Evolutionary conservation across 2,888 invertebrate species (phyloP).

Genomic region (Epinotia demarniana): DNA sequence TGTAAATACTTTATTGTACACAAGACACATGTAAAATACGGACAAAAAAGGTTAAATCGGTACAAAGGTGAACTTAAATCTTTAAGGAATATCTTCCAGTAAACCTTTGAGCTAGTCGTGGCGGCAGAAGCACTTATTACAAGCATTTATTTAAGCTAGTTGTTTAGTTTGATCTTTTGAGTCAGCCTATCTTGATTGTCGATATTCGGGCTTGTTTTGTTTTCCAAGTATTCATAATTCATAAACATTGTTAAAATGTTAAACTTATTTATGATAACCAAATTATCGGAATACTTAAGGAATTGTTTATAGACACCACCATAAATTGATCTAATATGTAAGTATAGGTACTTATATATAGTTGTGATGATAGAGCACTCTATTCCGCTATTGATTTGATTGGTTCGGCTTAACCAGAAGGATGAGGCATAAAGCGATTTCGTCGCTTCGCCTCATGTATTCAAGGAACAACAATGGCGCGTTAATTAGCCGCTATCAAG

Average conservation of each 20-base stretch:
- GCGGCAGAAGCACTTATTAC: not conserved
- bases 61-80: no score
- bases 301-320: not conserved
- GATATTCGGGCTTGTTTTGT: no score
- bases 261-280: not conserved
- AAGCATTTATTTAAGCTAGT: not conserved
- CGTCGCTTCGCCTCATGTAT: conserved; percentile 27
- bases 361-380: not conserved
- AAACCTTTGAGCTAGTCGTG: no score
- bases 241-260: not conserved
- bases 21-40: no score
- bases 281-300: not conserved
- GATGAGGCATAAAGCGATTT: conserved; percentile 24
- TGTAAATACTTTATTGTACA: no score
- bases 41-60: no score
- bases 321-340: not conserved
- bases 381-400: conserved; percentile 19
- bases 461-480: conserved; percentile 47
- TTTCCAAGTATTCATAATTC: no score
- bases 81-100: no score
- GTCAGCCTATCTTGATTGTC: not conserved
- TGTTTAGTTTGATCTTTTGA: not conserved
- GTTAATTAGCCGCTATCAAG: conserved; percentile 53
- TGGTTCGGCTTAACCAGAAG: conserved; percentile 18
- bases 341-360: not conserved